Conservation (phyloP, 2,888 invertebrate species). For the Mesorhabditis spiculigera region DNA sequence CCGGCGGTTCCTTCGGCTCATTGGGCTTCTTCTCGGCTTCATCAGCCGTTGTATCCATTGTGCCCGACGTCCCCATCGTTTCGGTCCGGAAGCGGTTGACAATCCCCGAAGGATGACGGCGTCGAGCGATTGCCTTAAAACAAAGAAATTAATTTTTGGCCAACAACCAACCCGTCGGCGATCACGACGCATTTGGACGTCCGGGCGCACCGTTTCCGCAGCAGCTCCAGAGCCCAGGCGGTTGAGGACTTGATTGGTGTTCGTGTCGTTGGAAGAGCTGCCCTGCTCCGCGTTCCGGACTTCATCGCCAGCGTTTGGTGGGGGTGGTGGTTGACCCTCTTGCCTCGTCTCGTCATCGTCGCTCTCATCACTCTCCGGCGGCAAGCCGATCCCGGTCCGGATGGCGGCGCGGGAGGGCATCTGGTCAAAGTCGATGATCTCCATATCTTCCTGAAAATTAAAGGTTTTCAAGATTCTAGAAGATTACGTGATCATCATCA, state of each 20-base stretch:
- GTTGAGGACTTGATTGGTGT: not conserved
- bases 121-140: not conserved
- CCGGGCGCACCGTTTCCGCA: not conserved
- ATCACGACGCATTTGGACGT: not conserved
- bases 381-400: not conserved
- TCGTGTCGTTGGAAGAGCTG: not conserved
- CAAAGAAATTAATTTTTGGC: too few relatives aligned
- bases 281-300: not conserved
- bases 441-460: not conserved
- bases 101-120: not conserved
- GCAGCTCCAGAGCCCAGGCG: not conserved
- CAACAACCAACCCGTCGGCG: not conserved
- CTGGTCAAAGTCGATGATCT: not conserved
- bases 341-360: not conserved
- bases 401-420: too few relatives aligned
- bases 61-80: not conserved
- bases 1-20: slow-evolving; percentile 6
- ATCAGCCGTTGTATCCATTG: not conserved
- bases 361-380: not conserved
- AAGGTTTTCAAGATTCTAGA: too few relatives aligned
- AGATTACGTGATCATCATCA: not conserved
- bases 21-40: slow-evolving; percentile 8
- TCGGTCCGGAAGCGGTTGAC: not conserved
- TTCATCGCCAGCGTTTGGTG: not conserved
- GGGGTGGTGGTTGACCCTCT: not conserved